phyloP scores from a whole-genome alignment of 1,140 invertebrate genomes.

The Diabrotica virgifera region DNA sequence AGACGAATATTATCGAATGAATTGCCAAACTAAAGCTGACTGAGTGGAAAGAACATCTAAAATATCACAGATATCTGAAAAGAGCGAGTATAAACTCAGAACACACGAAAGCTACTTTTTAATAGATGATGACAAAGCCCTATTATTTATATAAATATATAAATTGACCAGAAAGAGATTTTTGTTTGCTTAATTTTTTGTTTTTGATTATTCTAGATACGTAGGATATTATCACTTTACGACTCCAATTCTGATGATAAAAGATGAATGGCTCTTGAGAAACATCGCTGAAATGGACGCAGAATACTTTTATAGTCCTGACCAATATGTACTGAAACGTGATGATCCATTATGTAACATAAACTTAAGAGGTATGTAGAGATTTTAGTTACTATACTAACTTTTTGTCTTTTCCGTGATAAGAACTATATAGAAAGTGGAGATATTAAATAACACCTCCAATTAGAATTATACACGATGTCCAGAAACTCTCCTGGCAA shows the following conservation, averaged over 20 bases:
- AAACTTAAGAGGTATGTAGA: conserved; percentile 43
- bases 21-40: not conserved
- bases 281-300: conserved; percentile 54
- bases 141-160: too few species aligned
- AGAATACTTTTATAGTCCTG: conserved; percentile 51
- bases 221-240: conserved; percentile 50
- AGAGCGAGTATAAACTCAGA: too few species aligned
- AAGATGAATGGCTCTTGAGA: conserved; percentile 51
- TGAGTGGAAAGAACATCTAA: too few species aligned
- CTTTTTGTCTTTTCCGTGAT: too few species aligned
- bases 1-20: not conserved
- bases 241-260: conserved; percentile 46
- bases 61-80: not conserved
- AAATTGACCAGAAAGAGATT: too few species aligned
- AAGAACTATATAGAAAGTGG: too few species aligned
- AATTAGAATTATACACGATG: too few species aligned
- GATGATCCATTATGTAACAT: conserved; percentile 54
- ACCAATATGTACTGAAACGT: conserved; percentile 48
- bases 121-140: too few species aligned
- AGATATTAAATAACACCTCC: too few species aligned
- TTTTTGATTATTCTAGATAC: conserved; percentile 31
- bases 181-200: not conserved
- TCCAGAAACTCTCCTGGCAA: too few species aligned
- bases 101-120: too few species aligned
- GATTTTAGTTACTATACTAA: too few species aligned